These are phyloP conservation scores for Chauna torquata DNA, from an alignment of 2,113 vertebrate species.

Conservation along the genomic window DNA sequence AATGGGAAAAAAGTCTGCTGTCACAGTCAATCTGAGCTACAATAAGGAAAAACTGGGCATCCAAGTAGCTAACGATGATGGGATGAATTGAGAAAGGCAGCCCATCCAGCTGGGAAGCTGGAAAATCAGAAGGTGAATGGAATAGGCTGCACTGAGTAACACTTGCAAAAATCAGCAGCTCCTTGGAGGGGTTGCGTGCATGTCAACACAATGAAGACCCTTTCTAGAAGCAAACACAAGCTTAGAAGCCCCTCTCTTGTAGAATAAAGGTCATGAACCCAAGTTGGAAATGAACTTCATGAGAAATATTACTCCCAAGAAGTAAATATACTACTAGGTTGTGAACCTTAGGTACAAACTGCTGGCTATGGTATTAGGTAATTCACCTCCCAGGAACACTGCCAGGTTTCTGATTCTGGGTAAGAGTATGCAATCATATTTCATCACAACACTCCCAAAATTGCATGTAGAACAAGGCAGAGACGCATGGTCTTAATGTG, in stretches of 20 bases:
- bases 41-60: not conserved
- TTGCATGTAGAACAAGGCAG: not conserved
- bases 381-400: not conserved
- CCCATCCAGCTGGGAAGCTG: not conserved
- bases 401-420: not conserved
- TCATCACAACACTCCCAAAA: not conserved
- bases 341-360: not conserved
- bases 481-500: not conserved
- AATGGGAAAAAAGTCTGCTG: not conserved
- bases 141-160: not conserved
- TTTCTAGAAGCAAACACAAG: not conserved
- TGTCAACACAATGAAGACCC: not conserved
- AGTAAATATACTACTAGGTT: not conserved
- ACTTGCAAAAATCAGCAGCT: not conserved
- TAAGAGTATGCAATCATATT: not conserved
- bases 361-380: not conserved
- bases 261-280: not conserved
- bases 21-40: not conserved
- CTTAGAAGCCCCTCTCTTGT: not conserved
- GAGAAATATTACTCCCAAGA: not conserved
- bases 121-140: accelerated
- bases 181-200: not conserved
- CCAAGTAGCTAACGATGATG: not conserved
- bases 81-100: not conserved
- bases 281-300: not conserved